Percentiles rank a stretch among this genome's conserved stretches.
Conservation (phyloP, 2,797 vertebrate genomes). For the Tauraco hartlaubi region DNA sequence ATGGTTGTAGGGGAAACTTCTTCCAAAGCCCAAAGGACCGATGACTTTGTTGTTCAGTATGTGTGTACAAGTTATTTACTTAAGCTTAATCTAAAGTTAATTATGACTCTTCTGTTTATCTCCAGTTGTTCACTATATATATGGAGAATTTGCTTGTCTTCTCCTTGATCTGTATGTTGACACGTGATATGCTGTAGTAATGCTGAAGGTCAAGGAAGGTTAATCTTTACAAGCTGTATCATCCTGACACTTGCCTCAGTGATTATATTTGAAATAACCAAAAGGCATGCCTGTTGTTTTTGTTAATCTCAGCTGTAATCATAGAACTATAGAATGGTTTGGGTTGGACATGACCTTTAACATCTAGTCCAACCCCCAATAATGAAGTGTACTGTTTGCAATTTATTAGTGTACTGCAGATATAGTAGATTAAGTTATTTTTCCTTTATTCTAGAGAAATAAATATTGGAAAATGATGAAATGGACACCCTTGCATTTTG, state of each 20-base stretch:
- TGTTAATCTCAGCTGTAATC: neutral
- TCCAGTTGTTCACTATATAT: neutral
- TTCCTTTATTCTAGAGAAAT: neutral
- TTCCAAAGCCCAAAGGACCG: neutral
- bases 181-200: neutral
- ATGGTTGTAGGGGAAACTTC: neutral
- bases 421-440: neutral
- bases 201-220: slow-evolving; percentile 13
- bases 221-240: neutral
- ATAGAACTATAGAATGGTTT: neutral
- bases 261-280: neutral
- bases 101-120: neutral
- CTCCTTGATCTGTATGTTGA: neutral
- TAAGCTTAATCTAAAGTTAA: neutral
- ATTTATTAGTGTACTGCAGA: neutral
- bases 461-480: neutral
- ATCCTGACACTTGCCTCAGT: neutral
- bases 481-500: neutral
- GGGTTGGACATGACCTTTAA: neutral
- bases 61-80: neutral
- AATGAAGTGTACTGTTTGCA: neutral
- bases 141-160: neutral
- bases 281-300: neutral
- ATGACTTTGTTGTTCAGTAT: neutral
- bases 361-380: neutral